Evolutionary conservation across 2,888 invertebrate species (phyloP).

Genomic region (Drosophila siamana): DNA sequence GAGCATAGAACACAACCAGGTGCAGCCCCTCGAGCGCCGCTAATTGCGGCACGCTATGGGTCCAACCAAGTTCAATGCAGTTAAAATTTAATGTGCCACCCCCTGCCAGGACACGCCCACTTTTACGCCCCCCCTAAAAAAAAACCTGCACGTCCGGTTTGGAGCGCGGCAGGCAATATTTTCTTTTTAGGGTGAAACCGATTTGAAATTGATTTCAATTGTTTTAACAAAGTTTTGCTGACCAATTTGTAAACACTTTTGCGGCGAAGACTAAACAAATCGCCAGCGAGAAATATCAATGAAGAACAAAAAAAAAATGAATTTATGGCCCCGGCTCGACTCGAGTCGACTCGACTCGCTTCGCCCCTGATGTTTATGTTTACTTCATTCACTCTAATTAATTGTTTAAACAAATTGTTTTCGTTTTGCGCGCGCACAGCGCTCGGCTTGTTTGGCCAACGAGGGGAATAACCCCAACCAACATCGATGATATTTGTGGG

Average conservation of each 20-base stretch:
- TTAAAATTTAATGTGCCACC: conserved; percentile 60
- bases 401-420: conserved; percentile 72
- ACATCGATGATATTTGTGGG: conserved; percentile 8
- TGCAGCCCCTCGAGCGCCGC: conserved; percentile 10
- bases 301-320: conserved; percentile 3
- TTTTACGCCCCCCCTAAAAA: not conserved
- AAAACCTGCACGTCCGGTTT: conserved; percentile 23
- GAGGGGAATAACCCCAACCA: not conserved
- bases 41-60: conserved; percentile 48
- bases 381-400: conserved; percentile 68
- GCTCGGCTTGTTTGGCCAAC: too few species aligned
- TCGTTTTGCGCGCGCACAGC: conserved; percentile 12
- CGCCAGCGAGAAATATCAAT: conserved; percentile 17
- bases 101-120: not conserved
- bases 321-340: conserved; percentile 45
- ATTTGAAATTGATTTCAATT: conserved; percentile 53
- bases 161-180: conserved; percentile 3
- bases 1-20: not conserved
- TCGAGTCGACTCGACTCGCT: conserved; percentile 1
- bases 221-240: conserved; percentile 51
- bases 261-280: conserved; percentile 71
- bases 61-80: conserved; percentile 53
- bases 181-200: not conserved
- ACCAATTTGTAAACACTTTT: conserved; percentile 71
- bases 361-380: conserved; percentile 65